Percentiles rank a stretch among this genome's conserved stretches.
phyloP scores from a whole-genome alignment of 92 coral and sea anemone species.

The Paramuricea clavata region DNA sequence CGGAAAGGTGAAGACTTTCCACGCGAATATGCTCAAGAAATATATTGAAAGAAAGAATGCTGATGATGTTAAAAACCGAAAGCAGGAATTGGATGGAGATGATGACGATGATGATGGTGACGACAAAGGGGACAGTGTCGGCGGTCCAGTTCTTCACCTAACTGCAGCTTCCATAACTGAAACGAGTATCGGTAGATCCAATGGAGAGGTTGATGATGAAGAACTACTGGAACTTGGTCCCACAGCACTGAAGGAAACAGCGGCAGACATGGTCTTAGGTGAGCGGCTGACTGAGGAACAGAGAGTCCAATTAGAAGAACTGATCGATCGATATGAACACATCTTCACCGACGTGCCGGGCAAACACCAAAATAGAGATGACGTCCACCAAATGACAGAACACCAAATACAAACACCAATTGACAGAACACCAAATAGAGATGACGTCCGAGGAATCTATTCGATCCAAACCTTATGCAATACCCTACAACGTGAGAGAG shows the following conservation, averaged over 20 bases:
- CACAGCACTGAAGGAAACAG: neutral
- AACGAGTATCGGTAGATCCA: neutral
- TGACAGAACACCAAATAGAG: conserved; percentile 36
- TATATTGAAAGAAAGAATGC: no score
- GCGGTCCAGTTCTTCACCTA: neutral
- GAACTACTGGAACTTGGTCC: neutral
- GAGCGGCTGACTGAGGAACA: conserved; percentile 4
- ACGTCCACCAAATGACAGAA: no score
- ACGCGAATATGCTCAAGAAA: no score
- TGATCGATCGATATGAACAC: conserved; percentile 9
- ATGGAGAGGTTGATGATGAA: neutral
- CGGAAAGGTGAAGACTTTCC: neutral
- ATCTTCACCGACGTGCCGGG: conserved; percentile 59
- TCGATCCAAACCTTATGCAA: conserved; percentile 51
- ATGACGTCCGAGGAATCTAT: conserved; percentile 48
- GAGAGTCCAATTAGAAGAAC: neutral
- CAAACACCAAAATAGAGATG: no score
- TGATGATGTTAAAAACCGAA: no score
- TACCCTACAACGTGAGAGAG: conserved; percentile 53
- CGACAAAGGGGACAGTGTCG: no score
- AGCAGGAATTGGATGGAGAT: no score
- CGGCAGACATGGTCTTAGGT: neutral
- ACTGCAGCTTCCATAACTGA: neutral
- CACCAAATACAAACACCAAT: no score
- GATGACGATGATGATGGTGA: no score